Evolutionary conservation across 2,888 invertebrate species (phyloP).

Genomic region (Nephrotoma guestfalica): DNA sequence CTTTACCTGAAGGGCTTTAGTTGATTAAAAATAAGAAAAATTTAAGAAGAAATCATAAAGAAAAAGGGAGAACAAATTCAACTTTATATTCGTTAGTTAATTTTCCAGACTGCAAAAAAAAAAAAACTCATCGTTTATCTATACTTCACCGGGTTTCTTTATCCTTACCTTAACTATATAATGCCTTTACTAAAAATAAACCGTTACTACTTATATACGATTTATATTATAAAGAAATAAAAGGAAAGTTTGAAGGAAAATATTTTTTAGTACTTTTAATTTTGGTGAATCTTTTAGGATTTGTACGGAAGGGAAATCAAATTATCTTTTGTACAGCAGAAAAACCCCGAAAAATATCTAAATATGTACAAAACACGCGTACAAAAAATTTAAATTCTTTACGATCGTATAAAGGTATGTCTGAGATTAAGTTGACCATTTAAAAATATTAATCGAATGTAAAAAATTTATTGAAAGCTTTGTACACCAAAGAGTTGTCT

Average conservation of each 20-base stretch:
- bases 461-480: no score
- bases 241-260: not conserved
- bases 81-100: not conserved
- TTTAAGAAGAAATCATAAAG: not conserved
- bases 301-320: not conserved
- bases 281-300: not conserved
- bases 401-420: no score
- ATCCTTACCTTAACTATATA: not conserved
- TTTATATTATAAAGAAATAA: not conserved
- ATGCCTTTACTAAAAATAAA: not conserved
- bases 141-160: not conserved
- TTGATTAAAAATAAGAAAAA: not conserved
- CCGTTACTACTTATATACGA: not conserved
- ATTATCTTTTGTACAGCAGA: not conserved
- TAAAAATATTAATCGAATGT: no score
- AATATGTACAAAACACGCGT: no score
- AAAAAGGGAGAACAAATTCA: not conserved
- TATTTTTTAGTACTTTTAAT: not conserved
- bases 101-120: not conserved
- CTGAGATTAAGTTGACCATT: no score
- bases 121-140: not conserved
- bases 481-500: no score
- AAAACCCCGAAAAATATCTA: no score
- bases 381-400: no score
- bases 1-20: not conserved